A percentile compares a stretch with the other conserved stretches of the same genome.
Conservation (phyloP, 2,113 vertebrate species). For the Burhinus bistriatus region DNA sequence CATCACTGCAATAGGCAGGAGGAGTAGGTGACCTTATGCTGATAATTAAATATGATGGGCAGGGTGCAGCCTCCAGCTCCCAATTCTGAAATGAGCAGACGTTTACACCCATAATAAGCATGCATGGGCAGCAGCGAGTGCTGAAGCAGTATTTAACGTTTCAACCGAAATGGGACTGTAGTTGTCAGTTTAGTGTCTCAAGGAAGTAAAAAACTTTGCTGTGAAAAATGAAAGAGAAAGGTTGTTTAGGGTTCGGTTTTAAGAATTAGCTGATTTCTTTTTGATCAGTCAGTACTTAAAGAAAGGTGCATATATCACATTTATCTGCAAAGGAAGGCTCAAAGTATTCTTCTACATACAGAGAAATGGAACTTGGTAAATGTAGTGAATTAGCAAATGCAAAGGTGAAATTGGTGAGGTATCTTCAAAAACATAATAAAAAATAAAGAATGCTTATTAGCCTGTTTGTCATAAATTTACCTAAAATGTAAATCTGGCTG, state of each 20-base stretch:
- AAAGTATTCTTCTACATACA: background rate
- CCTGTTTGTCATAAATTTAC: slow-evolving; percentile 39
- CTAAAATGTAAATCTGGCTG: slow-evolving; percentile 50
- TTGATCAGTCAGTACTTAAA: background rate
- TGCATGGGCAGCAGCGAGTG: background rate
- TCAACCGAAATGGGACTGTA: background rate
- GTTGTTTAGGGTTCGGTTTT: background rate
- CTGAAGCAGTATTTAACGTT: background rate
- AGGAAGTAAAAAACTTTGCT: background rate
- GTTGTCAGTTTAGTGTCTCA: background rate
- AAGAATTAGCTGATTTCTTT: background rate
- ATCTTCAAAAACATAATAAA: background rate
- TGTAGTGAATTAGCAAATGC: background rate
- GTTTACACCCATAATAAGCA: background rate
- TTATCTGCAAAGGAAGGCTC: background rate
- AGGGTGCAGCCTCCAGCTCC: background rate
- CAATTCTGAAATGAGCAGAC: background rate
- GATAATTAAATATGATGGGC: background rate
- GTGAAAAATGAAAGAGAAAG: background rate
- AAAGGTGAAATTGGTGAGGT: background rate
- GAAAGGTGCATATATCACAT: background rate
- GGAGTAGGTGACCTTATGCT: background rate
- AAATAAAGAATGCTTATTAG: slow-evolving; percentile 7
- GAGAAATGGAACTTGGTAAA: background rate
- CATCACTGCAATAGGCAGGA: background rate